Conservation (phyloP, 2,113 vertebrate species). For the Vimba vimba region DNA sequence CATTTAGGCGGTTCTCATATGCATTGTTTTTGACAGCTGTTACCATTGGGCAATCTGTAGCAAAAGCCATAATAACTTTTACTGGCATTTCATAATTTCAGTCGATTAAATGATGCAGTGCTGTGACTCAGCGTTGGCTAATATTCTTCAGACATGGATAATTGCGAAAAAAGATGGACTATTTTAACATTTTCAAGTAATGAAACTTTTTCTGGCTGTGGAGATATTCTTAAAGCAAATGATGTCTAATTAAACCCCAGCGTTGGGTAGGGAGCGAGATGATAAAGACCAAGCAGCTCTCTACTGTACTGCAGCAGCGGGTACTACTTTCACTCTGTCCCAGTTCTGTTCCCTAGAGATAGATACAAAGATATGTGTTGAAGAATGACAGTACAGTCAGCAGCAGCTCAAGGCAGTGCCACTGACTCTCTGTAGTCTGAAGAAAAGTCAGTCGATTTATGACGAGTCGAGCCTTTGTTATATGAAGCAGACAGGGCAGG, state of each 20-base stretch:
- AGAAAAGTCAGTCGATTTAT: conserved; percentile 25
- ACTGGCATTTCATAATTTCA: not conserved
- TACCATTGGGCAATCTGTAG: not conserved
- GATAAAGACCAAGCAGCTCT: conserved; percentile 9
- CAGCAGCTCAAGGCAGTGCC: not conserved
- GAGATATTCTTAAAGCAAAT: conserved; percentile 54
- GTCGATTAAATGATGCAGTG: not conserved
- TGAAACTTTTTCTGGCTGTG: conserved; percentile 29
- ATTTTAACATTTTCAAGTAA: not conserved
- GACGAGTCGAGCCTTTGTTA: not conserved
- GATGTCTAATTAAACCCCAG: conserved; percentile 63
- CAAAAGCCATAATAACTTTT: not conserved
- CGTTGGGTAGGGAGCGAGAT: conserved; percentile 2
- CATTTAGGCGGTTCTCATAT: not conserved
- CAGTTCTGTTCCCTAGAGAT: conserved; percentile 25
- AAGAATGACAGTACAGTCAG: conserved; percentile 21
- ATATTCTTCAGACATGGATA: conserved; percentile 14
- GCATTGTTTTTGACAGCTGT: not conserved
- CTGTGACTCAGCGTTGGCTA: not conserved
- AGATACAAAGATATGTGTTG: not conserved
- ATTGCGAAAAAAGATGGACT: not conserved
- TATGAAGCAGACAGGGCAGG: not conserved
- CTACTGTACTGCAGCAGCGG: not conserved
- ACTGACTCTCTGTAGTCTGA: not conserved
- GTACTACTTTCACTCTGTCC: not conserved